These are phyloP conservation scores for Apis laboriosa DNA, from an alignment of 1,140 invertebrate species.

Conservation along the genomic window DNA sequence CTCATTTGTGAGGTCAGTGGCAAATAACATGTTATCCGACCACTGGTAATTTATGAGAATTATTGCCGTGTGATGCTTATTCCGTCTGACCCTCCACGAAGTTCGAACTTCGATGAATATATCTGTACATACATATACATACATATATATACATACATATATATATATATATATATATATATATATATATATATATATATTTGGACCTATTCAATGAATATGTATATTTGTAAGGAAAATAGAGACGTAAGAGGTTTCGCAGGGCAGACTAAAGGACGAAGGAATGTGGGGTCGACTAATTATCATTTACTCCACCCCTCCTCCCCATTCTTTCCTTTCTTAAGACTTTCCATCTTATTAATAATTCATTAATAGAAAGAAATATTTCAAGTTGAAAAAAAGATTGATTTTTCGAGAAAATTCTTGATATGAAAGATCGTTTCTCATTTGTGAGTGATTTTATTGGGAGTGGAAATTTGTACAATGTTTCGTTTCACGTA, in stretches of 20 bases:
- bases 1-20: constrained; percentile 80
- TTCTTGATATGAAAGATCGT: not conserved
- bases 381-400: not conserved
- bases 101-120: not conserved
- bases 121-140: not conserved
- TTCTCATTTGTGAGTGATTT: no score
- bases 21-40: constrained; percentile 78
- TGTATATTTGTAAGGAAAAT: constrained; percentile 46
- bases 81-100: constrained; percentile 55
- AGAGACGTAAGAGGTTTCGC: constrained; percentile 55
- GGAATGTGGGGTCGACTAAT: constrained; percentile 30
- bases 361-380: constrained; percentile 50
- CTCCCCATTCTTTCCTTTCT: constrained; percentile 22
- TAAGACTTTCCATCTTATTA: constrained; percentile 38
- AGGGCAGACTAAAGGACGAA: constrained; percentile 5
- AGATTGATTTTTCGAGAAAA: not conserved
- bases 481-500: not conserved
- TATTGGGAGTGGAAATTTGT: no score
- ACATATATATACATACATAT: not conserved
- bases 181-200: not conserved
- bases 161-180: not conserved
- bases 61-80: constrained; percentile 35
- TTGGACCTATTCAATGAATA: constrained; percentile 45
- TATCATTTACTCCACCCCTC: constrained; percentile 48
- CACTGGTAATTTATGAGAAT: constrained; percentile 77